A percentile compares a stretch with the other conserved stretches of the same genome.
These are phyloP conservation scores for Morinoia aosen DNA, from an alignment of 2,888 invertebrate species.

Conservation along the genomic window DNA sequence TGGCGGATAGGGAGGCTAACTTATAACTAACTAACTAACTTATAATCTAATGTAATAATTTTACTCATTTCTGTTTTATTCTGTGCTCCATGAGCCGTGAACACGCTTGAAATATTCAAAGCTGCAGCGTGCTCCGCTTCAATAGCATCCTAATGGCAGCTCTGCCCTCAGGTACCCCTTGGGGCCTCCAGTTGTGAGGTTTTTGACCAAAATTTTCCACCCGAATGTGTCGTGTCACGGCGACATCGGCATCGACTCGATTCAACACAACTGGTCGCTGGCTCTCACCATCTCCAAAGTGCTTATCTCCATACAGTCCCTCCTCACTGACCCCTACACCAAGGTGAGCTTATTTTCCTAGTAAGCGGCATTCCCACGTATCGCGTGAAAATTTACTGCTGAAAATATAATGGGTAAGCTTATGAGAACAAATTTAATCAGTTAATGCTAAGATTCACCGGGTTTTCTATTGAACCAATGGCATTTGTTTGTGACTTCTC, in stretches of 20 bases:
- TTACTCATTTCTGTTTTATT: too few relatives aligned
- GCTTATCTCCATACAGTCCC: constrained; percentile 87
- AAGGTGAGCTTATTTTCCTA: constrained; percentile 71
- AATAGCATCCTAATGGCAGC: too few relatives aligned
- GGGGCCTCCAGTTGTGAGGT: constrained; percentile 90
- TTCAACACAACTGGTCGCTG: constrained; percentile 96
- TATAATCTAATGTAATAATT: too few relatives aligned
- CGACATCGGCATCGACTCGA: constrained; percentile 94
- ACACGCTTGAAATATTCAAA: not conserved
- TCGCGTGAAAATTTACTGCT: too few relatives aligned
- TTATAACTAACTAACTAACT: too few relatives aligned
- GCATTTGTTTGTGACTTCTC: not conserved
- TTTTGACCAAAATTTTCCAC: constrained; percentile 92
- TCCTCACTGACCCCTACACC: constrained; percentile 91
- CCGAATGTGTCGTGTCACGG: constrained; percentile 96
- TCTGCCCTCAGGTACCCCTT: constrained; percentile 81
- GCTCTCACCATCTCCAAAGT: constrained; percentile 90
- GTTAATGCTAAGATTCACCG: too few relatives aligned
- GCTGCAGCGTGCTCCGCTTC: too few relatives aligned
- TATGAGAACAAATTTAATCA: too few relatives aligned
- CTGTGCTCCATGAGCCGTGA: not conserved
- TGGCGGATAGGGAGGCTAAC: too few relatives aligned
- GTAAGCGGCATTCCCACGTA: constrained; percentile 69
- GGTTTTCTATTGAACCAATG: not conserved
- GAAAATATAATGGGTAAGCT: too few relatives aligned